phyloP scores from a whole-genome alignment of 2,113 vertebrate species.

The Nyctibius bracteatus region DNA sequence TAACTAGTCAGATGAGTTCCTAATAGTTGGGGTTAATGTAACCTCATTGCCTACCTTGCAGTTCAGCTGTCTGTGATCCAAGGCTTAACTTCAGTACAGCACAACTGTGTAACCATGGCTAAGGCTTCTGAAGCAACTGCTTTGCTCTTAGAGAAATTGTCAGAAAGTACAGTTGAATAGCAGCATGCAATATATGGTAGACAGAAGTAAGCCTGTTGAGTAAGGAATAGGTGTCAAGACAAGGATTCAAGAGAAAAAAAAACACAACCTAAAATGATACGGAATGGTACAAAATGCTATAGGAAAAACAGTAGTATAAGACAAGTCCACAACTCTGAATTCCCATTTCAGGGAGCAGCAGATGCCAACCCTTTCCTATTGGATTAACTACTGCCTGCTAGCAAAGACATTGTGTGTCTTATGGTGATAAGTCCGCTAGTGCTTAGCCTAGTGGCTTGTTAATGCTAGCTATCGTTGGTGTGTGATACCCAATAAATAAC shows the following conservation, averaged over 20 bases:
- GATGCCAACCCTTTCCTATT: neutral
- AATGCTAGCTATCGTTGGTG: neutral
- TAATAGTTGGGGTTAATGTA: neutral
- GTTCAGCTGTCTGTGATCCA: neutral
- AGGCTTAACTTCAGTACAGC: neutral
- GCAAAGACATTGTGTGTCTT: neutral
- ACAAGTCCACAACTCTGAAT: neutral
- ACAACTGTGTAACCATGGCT: neutral
- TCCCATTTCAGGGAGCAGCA: neutral
- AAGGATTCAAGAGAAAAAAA: neutral
- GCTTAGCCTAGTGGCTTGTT: neutral
- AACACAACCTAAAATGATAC: neutral
- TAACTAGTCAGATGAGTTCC: neutral
- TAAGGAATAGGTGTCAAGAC: neutral
- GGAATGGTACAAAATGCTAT: neutral
- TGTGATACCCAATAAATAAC: neutral
- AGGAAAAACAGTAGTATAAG: neutral
- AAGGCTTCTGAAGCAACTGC: neutral
- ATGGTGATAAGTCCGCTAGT: neutral
- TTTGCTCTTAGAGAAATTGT: neutral
- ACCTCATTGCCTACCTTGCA: fast-evolving
- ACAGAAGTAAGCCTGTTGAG: neutral
- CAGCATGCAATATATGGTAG: neutral
- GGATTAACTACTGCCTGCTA: neutral
- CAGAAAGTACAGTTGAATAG: neutral